Conservation (phyloP, 2,888 invertebrate genomes). For the Ecliptopera silaceata region DNA sequence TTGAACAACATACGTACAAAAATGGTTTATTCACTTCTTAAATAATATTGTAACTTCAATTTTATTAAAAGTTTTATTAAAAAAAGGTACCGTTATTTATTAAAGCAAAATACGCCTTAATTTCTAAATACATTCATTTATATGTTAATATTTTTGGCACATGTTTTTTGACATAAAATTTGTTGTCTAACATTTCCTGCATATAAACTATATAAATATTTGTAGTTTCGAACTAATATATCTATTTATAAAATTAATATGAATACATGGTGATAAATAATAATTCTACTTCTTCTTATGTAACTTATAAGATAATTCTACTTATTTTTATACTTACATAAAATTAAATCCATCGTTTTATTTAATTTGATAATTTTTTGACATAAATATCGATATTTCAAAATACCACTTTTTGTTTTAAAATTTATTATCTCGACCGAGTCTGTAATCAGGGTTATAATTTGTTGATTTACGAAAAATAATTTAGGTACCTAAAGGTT, state of each 20-base stretch:
- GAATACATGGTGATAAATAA: neutral
- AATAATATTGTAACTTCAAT: neutral
- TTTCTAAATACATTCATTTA: slow-evolving; percentile 23
- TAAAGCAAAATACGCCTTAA: neutral
- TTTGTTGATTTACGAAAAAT: too few species aligned
- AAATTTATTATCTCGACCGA: too few species aligned
- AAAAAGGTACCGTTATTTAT: too few species aligned
- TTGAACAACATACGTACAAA: slow-evolving; percentile 8
- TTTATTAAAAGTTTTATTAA: neutral
- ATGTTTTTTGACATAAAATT: slow-evolving; percentile 6
- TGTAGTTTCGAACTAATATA: neutral
- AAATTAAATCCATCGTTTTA: too few species aligned
- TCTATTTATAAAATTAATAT: neutral
- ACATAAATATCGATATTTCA: too few species aligned
- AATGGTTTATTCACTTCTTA: neutral
- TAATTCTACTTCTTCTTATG: too few species aligned
- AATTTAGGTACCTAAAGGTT: too few species aligned
- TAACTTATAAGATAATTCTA: too few species aligned
- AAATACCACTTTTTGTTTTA: too few species aligned
- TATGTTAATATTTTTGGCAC: slow-evolving; percentile 32
- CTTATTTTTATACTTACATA: too few species aligned
- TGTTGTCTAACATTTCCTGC: neutral
- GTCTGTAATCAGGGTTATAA: too few species aligned
- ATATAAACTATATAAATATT: neutral
- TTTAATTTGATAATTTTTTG: too few species aligned